These are phyloP conservation scores for Eurosta solidaginis DNA, from an alignment of 1,140 invertebrate species.

Conservation along the genomic window DNA sequence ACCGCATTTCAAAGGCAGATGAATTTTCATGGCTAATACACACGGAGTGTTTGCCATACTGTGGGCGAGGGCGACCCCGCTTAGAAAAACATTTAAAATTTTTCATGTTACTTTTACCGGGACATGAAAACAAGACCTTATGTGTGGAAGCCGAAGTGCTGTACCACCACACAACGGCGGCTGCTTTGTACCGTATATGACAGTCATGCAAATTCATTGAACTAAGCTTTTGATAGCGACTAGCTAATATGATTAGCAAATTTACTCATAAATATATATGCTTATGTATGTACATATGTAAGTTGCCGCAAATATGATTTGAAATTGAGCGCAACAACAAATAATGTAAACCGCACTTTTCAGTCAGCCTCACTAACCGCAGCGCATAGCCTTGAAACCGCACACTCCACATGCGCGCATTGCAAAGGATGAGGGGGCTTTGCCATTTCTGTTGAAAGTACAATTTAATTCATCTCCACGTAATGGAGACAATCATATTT, in stretches of 20 bases:
- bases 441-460: not conserved
- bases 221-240: not conserved
- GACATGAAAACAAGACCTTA: too few relatives aligned
- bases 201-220: not conserved
- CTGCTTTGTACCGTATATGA: not conserved
- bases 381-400: too few relatives aligned
- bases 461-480: constrained; percentile 7
- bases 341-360: not conserved
- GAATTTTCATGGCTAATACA: too few relatives aligned
- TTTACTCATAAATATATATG: not conserved
- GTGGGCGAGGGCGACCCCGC: too few relatives aligned
- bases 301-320: constrained; percentile 11
- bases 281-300: too few relatives aligned
- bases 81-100: too few relatives aligned
- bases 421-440: too few relatives aligned
- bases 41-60: too few relatives aligned
- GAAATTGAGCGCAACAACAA: not conserved
- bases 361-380: not conserved
- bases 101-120: too few relatives aligned
- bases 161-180: not conserved
- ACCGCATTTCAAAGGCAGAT: too few relatives aligned
- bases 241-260: not conserved
- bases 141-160: too few relatives aligned
- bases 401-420: too few relatives aligned
- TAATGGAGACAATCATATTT: constrained; percentile 7